phyloP scores from a whole-genome alignment of 2,113 vertebrate genomes.

The Eurypyga helias region DNA sequence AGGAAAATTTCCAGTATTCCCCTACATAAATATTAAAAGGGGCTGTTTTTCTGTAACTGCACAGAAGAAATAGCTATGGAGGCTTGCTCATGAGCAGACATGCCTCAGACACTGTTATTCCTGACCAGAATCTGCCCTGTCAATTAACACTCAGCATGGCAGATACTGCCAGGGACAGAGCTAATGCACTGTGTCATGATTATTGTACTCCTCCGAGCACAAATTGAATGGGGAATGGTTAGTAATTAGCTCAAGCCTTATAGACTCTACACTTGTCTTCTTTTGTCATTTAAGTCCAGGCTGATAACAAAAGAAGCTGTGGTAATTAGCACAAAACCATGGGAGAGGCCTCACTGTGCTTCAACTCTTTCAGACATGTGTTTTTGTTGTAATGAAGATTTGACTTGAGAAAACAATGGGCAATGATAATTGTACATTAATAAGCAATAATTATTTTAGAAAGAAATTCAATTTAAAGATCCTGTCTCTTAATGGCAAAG shows the following conservation, averaged over 20 bases:
- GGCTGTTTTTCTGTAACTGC: background rate
- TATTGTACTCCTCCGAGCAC: conserved; percentile 37
- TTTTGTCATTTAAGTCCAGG: conserved; percentile 54
- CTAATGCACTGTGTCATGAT: conserved; percentile 24
- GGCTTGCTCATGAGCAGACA: background rate
- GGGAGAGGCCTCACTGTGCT: background rate
- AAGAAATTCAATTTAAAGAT: conserved; percentile 40
- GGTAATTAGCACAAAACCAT: conserved; percentile 51
- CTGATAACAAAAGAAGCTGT: conserved; percentile 44
- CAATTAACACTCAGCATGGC: conserved; percentile 20
- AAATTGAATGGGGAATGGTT: conserved; percentile 37
- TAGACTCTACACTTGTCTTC: conserved; percentile 52
- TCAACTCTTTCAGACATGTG: background rate
- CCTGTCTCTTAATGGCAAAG: background rate
- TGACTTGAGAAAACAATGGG: conserved; percentile 22
- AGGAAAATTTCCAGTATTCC: background rate
- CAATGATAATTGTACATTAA: conserved; percentile 35
- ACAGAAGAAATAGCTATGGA: background rate
- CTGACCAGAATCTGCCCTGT: background rate
- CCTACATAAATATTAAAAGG: background rate
- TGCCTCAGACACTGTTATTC: background rate
- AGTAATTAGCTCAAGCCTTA: conserved; percentile 66
- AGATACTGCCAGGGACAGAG: conserved; percentile 20
- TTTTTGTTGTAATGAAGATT: conserved; percentile 43
- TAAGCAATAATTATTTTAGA: conserved; percentile 25